Evolutionary conservation across 2,113 vertebrate genomes (phyloP).

Genomic region (Bufo bufo): DNA sequence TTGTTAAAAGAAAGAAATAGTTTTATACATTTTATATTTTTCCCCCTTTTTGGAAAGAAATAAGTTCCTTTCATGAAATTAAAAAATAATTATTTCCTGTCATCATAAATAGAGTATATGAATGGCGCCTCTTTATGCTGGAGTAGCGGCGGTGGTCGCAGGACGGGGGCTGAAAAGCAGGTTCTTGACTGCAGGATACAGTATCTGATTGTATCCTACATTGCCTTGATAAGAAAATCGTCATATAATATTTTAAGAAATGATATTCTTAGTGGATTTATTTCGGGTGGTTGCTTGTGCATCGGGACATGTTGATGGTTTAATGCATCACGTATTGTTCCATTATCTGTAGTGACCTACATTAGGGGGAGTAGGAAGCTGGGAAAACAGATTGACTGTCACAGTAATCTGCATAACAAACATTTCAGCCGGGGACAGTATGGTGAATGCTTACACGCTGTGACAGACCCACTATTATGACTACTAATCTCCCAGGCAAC

Average conservation of each 20-base stretch:
- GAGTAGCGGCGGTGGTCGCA: background rate
- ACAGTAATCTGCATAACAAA: constrained; percentile 74
- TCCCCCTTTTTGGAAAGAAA: background rate
- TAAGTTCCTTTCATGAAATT: background rate
- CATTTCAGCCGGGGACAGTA: constrained; percentile 69
- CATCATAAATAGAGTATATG: background rate
- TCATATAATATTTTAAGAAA: background rate
- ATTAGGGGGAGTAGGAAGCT: constrained; percentile 77
- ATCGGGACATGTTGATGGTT: constrained; percentile 56
- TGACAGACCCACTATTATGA: constrained; percentile 35
- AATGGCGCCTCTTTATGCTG: background rate
- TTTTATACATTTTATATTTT: background rate
- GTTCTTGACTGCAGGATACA: background rate
- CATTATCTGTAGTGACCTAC: constrained; percentile 75
- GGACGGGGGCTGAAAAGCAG: background rate
- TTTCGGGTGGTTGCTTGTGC: background rate
- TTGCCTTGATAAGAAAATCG: constrained; percentile 1
- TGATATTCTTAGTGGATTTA: background rate
- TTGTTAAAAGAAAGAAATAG: background rate
- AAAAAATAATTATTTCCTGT: background rate
- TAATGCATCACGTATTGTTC: constrained; percentile 59
- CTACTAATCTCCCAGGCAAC: constrained; percentile 28
- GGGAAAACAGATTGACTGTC: constrained; percentile 73
- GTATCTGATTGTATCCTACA: constrained; percentile 19
- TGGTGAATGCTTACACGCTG: constrained; percentile 66